Base-by-base conservation (phyloP, 2,113 vertebrate species). In the Irena cyanogastra region DNA sequence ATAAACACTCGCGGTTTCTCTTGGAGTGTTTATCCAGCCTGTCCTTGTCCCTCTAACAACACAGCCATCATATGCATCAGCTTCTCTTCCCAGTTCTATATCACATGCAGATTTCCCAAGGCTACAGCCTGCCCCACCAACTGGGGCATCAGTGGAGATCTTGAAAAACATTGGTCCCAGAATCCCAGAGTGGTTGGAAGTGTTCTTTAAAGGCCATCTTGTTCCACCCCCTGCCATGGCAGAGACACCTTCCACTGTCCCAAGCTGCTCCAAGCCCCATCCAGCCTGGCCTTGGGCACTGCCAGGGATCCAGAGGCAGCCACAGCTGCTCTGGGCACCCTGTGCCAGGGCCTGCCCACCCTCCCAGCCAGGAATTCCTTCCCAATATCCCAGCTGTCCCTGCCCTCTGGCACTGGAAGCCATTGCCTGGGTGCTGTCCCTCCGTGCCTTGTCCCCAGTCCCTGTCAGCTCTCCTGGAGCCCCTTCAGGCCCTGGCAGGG, bases 191-290 rank as follows among this genome's bases (percentile, higher is more conserved):
- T 14, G 7, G 7, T 26, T 60, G 33, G 39, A 75, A 66, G 11
- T 1, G 1, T 30, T 30, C 9, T 66, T 39, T 39, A 45, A 81
- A 59, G 11, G 1, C 3, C 16, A 15, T 59, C 7, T 11, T 3
- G 3, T n/a, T 24, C 42, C 13, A 26, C 3, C 6, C 15, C 0
- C 18, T 60, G 22, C 33, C 13, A 12, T 6, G 19, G 4, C 37
- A 37, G 23, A 19, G 44, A 30, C 33, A 45, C 1, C 9, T 66
- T 7, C 27, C 44, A 11, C 12, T 11, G 0, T 3, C 5, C 16
- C 42, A 79, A 19, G 3, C 0, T 41, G 21, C 30, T 70, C 16
- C 45, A 30, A 56, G 17, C 26, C 10, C 30, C 0, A 0, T 56
- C 65, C 56, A 63, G 0, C n/a, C 39, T 44, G 53, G 8, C 27